Base-by-base conservation (phyloP, 2,888 invertebrate genomes). In the Thyatira batis region DNA sequence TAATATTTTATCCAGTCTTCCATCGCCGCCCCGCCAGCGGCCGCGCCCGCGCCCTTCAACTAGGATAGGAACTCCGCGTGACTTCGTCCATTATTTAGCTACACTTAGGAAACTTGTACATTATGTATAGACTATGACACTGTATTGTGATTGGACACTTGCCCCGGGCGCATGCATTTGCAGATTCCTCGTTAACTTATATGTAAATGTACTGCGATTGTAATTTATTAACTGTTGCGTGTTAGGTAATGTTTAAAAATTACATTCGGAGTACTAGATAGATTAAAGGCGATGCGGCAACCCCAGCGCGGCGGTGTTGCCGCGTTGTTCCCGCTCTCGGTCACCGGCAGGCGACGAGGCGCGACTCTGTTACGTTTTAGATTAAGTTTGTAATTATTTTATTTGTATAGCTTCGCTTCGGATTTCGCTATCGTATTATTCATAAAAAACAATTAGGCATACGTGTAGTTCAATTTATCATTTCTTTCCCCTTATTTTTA, bases 11-110 rank as follows among this genome's bases (percentile, higher is more conserved):
- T 74, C 75, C 81, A 82, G 87, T 87, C 87, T 87, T 87, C 87
- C 87, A 85, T 75, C 80, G 73, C 59, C 67, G 57, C 58, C 66
- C 70, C 65, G 69, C 60, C 51, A 58, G 57, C 43, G 54, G 58
- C 52, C 45, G 43, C 54, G 49, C 45, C 53, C 17, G 3, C 33
- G 46, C 60, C 57, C 58, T 61, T 65, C 63, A 60, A 65, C 45
- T 68, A 73, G 72, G 52, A 54, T 69, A 73, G 77, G 72, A 60
- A 66, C 69, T 69, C 72, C 77, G 75, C 76, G 79, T 77, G 74
- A 80, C 81, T 83, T 81, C 85, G 86, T 87, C 86, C 86, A 85
- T 80, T 71, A 78, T 71, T 68, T 78, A 80, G 76, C 76, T 76
- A 78, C 78, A 76, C 73, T 73, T 80, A 81, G 79, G 75, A 77